Conservation (phyloP, 2,797 vertebrate genomes). For the Morelia viridis region DNA sequence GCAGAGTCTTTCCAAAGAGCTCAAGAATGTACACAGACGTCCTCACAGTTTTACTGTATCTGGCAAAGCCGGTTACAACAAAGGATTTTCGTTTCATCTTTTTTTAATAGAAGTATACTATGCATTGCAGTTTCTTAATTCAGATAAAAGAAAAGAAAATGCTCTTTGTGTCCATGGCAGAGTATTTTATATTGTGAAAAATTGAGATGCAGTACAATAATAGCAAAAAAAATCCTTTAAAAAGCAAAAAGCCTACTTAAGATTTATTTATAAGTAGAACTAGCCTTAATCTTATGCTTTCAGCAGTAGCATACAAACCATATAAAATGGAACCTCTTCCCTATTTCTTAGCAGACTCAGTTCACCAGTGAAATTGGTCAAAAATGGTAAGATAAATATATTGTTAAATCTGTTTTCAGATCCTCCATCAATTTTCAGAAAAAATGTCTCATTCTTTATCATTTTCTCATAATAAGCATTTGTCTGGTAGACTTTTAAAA, state of each 20-base stretch:
- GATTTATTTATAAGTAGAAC: neutral
- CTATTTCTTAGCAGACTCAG: neutral
- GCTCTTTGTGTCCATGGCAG: neutral
- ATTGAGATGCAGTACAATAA: fast-evolving
- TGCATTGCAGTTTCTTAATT: slow-evolving; percentile 5
- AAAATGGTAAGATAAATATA: neutral
- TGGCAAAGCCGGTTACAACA: neutral
- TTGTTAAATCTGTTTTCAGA: neutral
- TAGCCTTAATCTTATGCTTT: neutral
- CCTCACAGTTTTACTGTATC: neutral
- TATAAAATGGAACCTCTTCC: neutral
- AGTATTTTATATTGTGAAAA: neutral
- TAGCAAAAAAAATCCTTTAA: neutral
- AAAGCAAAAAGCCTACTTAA: neutral
- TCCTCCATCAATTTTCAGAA: neutral
- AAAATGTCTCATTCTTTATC: neutral
- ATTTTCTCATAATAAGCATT: neutral
- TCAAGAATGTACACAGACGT: neutral
- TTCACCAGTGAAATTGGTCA: neutral
- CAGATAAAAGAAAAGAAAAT: slow-evolving; percentile 35
- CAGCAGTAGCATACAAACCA: neutral
- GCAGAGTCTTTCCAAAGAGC: neutral
- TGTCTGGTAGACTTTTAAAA: neutral
- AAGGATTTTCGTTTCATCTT: neutral
- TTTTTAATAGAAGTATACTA: slow-evolving; percentile 35